A percentile compares a stretch with the other conserved stretches of the same genome.
Conservation (phyloP, 2,113 vertebrate genomes). For the Malurus melanocephalus region DNA sequence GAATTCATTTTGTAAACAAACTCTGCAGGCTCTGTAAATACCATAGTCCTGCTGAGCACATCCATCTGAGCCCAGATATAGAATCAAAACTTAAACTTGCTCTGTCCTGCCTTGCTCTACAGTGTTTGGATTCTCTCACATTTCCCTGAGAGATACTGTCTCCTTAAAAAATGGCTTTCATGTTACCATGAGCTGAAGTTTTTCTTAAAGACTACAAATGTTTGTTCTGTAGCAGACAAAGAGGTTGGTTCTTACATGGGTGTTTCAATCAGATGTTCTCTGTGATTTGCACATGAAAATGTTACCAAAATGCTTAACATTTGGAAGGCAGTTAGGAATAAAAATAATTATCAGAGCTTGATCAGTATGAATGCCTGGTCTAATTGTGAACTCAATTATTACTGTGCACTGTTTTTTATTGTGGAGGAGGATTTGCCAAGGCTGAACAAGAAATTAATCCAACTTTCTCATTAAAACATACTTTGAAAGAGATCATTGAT, state of each 20-base stretch:
- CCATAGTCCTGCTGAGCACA: neutral
- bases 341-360: neutral
- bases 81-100: neutral
- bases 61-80: neutral
- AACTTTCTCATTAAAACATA: neutral
- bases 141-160: neutral
- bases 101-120: neutral
- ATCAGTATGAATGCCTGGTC: neutral
- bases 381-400: neutral
- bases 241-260: neutral
- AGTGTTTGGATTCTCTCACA: neutral
- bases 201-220: neutral
- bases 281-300: neutral
- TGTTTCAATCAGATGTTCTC: neutral
- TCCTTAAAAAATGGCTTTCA: neutral
- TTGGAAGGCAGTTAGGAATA: neutral
- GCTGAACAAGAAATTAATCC: slow-evolving; percentile 20
- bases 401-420: neutral
- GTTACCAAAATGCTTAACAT: neutral
- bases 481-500: slow-evolving; percentile 7
- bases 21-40: neutral
- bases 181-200: neutral
- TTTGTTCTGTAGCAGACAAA: neutral
- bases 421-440: neutral
- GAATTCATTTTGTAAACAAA: neutral